Base-by-base conservation (phyloP, 2,888 invertebrate genomes). In the Philopedon plagiatum region DNA sequence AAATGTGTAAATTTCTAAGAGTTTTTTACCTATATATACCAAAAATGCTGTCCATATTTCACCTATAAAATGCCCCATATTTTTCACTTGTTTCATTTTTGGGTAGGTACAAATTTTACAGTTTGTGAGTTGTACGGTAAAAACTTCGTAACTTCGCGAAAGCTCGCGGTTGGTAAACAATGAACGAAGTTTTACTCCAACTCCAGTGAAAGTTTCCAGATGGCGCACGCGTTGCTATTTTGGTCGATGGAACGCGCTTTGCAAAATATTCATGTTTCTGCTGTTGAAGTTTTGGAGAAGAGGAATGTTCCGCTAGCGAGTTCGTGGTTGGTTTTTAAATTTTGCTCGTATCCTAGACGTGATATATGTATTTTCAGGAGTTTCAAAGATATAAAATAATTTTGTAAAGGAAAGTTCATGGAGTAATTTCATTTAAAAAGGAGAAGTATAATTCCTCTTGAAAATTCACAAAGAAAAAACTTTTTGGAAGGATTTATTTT, bases 171-270 rank as follows among this genome's bases (percentile, higher is more conserved):
- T 58, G 23, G 41, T 58, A 58, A 58, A 58, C 58, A 58, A 58
- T 34, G 58, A 23, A 39, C 21, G 13, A 58, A 41, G 26, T 58
- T 58, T 19, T 34, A 58, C 39, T 58, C 13, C 41, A 26, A 58
- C 39, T 58, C 13, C 41, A 26, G 58, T 11, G 26, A 58, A 58
- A 64, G 54, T 39, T 44, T 13, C 64, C 51, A 54, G 54, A 51
- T 63, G 63, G 46, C 64, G 64, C 64, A 64, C 64, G 64, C 64
- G 64, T 64, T 46, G 37, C 15, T 39, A 54, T 37, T 64, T 64
- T 64, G 64, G 64, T 64, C 64, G 64, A 64, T 64, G 64, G 21
- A 23, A 15, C 64, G 39, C 54, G 54, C 39, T 64, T 64, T 37
- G 54, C 64, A 64, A 54, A 64, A 64, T 54, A 64, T 64, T 64